These are phyloP conservation scores for Beroe ovata DNA, from an alignment of 37 sponge, comb jelly and placozoan species.

Conservation along the genomic window DNA sequence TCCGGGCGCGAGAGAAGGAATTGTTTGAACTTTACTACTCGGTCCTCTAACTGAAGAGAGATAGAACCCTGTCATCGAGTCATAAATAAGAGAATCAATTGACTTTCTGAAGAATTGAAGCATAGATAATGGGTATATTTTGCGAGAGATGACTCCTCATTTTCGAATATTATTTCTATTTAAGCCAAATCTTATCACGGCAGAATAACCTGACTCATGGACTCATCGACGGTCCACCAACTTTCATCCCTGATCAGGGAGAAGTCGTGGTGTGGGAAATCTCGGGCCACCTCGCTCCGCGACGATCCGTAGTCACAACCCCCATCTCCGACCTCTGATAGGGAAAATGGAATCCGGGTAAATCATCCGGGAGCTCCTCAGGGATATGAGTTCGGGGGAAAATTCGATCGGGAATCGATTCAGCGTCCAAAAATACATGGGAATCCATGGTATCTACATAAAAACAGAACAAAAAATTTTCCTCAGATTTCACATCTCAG, in stretches of 20 bases:
- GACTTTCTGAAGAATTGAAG: no score
- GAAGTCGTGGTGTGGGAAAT: conserved; percentile 20
- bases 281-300: neutral
- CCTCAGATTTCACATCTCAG: no score
- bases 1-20: conserved; percentile 8
- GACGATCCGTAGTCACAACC: conserved; percentile 4
- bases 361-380: no score
- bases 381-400: no score
- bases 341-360: neutral
- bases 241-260: neutral
- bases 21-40: neutral
- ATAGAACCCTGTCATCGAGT: neutral
- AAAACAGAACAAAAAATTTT: no score
- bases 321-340: conserved; percentile 18
- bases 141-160: no score
- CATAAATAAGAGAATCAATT: neutral
- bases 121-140: no score
- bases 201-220: conserved; percentile 3
- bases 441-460: no score
- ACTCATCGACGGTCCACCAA: conserved; percentile 11
- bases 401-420: no score
- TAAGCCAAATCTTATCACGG: no score
- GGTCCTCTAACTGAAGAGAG: conserved; percentile 30
- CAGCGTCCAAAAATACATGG: no score
- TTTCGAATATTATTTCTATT: no score